phyloP scores from a whole-genome alignment of 2,797 vertebrate species.

The Microctenopoma stevenorrisi region DNA sequence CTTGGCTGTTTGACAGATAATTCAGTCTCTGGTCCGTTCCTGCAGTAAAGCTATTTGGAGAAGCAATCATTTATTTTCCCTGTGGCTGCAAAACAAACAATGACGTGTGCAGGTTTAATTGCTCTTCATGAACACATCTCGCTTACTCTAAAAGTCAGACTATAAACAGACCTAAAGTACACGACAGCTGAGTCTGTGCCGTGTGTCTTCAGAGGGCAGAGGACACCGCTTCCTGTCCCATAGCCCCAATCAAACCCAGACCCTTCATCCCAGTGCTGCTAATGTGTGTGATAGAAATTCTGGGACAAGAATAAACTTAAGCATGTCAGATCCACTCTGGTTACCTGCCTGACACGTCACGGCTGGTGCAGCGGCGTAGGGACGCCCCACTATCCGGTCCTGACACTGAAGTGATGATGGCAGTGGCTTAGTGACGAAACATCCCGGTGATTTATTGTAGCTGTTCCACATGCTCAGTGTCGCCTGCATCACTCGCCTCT shows the following conservation, averaged over 20 bases:
- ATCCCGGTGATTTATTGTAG: not conserved
- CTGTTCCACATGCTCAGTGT: not conserved
- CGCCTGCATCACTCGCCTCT: no score
- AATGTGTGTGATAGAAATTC: no score
- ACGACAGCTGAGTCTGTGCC: no score
- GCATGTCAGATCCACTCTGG: slow-evolving; percentile 15
- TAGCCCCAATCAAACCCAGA: no score
- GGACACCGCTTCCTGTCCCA: no score
- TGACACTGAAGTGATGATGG: not conserved
- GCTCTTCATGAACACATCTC: not conserved
- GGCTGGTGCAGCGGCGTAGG: not conserved
- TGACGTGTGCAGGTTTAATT: not conserved
- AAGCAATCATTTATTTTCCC: not conserved
- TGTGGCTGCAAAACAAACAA: not conserved
- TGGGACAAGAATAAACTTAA: not conserved
- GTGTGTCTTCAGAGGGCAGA: no score
- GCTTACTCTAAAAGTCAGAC: not conserved
- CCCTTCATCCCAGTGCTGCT: no score
- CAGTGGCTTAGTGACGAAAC: not conserved
- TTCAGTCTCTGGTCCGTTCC: not conserved
- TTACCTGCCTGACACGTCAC: slow-evolving; percentile 5
- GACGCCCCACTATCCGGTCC: slow-evolving; percentile 1
- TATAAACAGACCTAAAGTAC: not conserved
- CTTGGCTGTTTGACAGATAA: not conserved
- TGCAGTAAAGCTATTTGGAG: not conserved